Conservation (phyloP, 2,888 invertebrate genomes). For the Caenorhabditis sulstoni region DNA sequence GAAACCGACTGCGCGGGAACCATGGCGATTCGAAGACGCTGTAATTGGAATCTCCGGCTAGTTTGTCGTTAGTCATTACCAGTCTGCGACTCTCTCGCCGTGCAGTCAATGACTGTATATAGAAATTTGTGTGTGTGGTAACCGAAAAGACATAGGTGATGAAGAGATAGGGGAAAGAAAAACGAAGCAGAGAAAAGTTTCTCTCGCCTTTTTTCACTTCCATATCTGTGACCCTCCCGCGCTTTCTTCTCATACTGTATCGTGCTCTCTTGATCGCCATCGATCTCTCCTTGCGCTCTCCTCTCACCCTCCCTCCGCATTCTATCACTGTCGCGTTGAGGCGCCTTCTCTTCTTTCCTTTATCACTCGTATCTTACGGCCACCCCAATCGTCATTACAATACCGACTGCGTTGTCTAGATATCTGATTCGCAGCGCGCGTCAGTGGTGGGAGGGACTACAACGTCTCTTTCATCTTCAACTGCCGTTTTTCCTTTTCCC, state of each 20-base stretch:
- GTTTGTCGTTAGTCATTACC: too few relatives aligned
- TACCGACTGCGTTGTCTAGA: constrained; percentile 38
- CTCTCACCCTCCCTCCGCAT: neutral
- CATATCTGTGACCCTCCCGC: constrained; percentile 41
- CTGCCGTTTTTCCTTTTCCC: constrained; percentile 14
- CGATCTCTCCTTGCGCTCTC: constrained; percentile 11
- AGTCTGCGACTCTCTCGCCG: too few relatives aligned
- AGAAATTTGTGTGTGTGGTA: constrained; percentile 39
- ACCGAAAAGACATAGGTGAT: constrained; percentile 42
- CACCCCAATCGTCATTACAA: constrained; percentile 52
- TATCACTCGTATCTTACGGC: constrained; percentile 57
- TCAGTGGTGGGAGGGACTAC: too few relatives aligned
- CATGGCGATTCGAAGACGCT: too few relatives aligned
- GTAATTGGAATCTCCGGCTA: too few relatives aligned
- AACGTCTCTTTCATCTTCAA: constrained; percentile 16
- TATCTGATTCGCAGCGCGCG: constrained; percentile 27
- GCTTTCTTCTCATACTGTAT: constrained; percentile 39
- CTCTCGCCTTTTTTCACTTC: constrained; percentile 48
- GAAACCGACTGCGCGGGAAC: too few relatives aligned
- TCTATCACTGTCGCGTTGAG: constrained; percentile 36
- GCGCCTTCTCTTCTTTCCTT: constrained; percentile 18
- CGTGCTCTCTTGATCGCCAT: constrained; percentile 54
- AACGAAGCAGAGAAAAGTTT: constrained; percentile 25
- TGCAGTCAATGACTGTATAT: too few relatives aligned
- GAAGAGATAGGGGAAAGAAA: constrained; percentile 24